Evolutionary conservation across 2,113 vertebrate genomes (phyloP).

Genomic region (Crotalus viridis): DNA sequence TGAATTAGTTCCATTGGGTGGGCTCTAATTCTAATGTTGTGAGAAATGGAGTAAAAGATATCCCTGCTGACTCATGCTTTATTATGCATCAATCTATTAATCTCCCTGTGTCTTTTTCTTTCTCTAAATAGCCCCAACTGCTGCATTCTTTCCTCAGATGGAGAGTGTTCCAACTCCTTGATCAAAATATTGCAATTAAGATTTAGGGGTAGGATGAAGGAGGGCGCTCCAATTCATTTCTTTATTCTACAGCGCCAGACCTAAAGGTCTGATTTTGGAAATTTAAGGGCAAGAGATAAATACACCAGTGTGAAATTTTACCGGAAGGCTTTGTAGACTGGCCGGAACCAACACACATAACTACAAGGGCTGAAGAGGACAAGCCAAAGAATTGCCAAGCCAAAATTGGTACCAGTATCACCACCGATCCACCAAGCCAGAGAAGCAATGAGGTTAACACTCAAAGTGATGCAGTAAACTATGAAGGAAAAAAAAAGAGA

Average conservation of each 20-base stretch:
- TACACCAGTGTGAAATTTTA: constrained; percentile 49
- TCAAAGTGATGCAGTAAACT: constrained; percentile 89
- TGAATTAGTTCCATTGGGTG: not conserved
- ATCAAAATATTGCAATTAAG: not conserved
- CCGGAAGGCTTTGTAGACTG: constrained; percentile 94
- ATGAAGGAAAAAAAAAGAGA: not conserved
- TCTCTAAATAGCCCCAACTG: not conserved
- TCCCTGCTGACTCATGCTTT: not conserved
- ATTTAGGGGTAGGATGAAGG: not conserved
- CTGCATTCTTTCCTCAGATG: not conserved
- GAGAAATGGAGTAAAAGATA: not conserved
- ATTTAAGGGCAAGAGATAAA: not conserved
- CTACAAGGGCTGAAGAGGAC: constrained; percentile 88
- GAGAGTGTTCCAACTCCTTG: not conserved
- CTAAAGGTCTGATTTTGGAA: not conserved
- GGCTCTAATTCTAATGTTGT: not conserved
- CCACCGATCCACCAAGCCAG: constrained; percentile 92
- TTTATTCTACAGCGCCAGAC: not conserved
- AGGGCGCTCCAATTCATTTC: not conserved
- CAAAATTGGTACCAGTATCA: constrained; percentile 79
- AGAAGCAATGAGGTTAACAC: constrained; percentile 83
- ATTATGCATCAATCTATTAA: not conserved
- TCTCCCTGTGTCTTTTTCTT: not conserved
- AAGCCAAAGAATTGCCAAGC: constrained; percentile 88
- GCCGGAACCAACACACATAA: constrained; percentile 93